phyloP scores from a whole-genome alignment of 2,113 vertebrate genomes.

The Ranitomeya imitator region DNA sequence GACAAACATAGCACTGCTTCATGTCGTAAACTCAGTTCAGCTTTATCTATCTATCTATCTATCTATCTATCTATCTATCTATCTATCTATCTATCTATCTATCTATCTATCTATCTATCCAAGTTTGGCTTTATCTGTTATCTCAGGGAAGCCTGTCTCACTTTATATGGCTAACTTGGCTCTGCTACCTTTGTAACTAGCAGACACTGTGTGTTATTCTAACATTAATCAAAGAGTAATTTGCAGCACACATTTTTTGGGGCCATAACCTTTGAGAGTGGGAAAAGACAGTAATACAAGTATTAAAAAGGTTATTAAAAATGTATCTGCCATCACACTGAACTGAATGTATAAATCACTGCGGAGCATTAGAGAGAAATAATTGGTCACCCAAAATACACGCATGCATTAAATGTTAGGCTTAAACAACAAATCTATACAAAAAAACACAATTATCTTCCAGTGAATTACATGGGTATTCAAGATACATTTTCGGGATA shows the following conservation, averaged over 20 bases:
- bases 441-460: not conserved
- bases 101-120: not conserved
- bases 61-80: too few species aligned
- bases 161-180: not conserved
- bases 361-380: conserved; percentile 10
- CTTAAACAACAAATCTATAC: not conserved
- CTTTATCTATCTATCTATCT: not conserved
- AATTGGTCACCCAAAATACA: not conserved
- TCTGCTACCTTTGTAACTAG: not conserved
- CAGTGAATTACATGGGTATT: not conserved
- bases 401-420: not conserved
- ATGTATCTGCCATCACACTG: conserved; percentile 10
- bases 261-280: not conserved
- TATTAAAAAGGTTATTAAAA: conserved; percentile 32
- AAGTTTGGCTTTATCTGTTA: not conserved
- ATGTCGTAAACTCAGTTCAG: not conserved
- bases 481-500: not conserved
- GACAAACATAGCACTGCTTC: not conserved
- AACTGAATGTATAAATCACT: not conserved
- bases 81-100: too few species aligned
- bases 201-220: not conserved
- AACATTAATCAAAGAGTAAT: conserved; percentile 26
- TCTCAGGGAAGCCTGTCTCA: not conserved
- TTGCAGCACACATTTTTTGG: conserved; percentile 9
- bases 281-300: conserved; percentile 5